Evolutionary conservation across 2,888 invertebrate species (phyloP).

Genomic region (Epiblema foenella): DNA sequence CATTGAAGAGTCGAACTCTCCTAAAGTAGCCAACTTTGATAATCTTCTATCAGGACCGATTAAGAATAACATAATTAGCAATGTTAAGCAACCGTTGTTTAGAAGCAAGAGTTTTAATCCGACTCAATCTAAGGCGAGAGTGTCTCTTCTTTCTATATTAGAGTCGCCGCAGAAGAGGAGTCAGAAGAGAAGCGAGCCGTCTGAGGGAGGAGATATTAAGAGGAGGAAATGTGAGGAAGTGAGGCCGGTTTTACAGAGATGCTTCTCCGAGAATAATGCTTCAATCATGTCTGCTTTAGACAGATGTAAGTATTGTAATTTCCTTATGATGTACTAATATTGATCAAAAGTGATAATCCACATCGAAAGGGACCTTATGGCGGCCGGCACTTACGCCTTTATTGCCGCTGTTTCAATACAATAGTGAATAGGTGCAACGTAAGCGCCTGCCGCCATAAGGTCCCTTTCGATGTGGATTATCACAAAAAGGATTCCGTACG

Average conservation of each 20-base stretch:
- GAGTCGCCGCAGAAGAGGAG: constrained; percentile 65
- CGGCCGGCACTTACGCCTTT: too few species aligned
- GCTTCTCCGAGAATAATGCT: constrained; percentile 91
- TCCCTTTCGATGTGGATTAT: too few species aligned
- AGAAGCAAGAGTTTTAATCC: constrained; percentile 73
- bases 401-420: too few species aligned
- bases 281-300: constrained; percentile 90
- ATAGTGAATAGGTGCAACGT: too few species aligned
- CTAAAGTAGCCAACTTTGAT: constrained; percentile 72
- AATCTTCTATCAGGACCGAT: constrained; percentile 72
- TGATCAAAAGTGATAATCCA: too few species aligned
- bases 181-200: constrained; percentile 88
- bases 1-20: constrained; percentile 73
- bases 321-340: too few species aligned
- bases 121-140: constrained; percentile 57
- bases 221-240: constrained; percentile 60
- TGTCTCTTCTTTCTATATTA: constrained; percentile 64
- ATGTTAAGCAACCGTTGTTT: constrained; percentile 57
- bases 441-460: too few species aligned
- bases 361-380: too few species aligned
- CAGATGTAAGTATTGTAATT: constrained; percentile 84
- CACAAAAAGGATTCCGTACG: too few species aligned
- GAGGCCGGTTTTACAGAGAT: constrained; percentile 83
- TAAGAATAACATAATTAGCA: constrained; percentile 60
- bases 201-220: constrained; percentile 68